phyloP scores from a whole-genome alignment of 1,140 invertebrate species.

The Sinella curviseta region DNA sequence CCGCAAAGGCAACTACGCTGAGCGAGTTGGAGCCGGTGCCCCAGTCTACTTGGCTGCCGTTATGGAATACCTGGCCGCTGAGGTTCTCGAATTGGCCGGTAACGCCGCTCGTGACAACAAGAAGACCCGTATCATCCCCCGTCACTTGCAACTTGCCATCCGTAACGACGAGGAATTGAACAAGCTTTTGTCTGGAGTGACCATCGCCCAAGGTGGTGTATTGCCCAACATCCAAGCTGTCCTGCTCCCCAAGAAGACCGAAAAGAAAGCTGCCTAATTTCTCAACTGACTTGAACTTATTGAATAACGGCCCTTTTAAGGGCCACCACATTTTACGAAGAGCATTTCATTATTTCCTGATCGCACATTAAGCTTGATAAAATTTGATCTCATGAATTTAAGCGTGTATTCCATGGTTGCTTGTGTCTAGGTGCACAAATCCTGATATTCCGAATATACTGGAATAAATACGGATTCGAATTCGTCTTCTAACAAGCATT shows the following conservation, averaged over 20 bases:
- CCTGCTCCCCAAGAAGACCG: conserved; percentile 11
- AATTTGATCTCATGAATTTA: too few species aligned
- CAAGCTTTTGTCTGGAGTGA: conserved; percentile 75
- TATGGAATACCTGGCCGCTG: conserved; percentile 64
- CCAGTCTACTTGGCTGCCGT: conserved; percentile 71
- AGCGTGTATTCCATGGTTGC: too few species aligned
- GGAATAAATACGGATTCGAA: too few species aligned
- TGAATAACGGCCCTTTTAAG: conserved; percentile 54
- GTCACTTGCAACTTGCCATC: conserved; percentile 79
- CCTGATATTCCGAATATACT: too few species aligned
- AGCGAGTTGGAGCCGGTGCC: conserved; percentile 68
- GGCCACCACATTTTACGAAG: conserved; percentile 51
- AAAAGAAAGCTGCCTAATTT: conserved; percentile 7
- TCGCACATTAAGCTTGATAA: too few species aligned
- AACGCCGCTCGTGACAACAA: conserved; percentile 71
- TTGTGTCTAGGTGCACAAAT: too few species aligned
- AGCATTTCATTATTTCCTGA: too few species aligned
- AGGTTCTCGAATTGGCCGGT: conserved; percentile 74
- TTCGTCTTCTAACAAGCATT: too few species aligned
- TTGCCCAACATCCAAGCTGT: conserved; percentile 73
- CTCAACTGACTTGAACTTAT: background rate
- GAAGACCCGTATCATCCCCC: conserved; percentile 60
- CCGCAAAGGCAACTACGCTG: conserved; percentile 71
- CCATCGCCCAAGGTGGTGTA: conserved; percentile 81
- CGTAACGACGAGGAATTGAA: conserved; percentile 84